Percentiles rank a stretch among this genome's conserved stretches.
These are phyloP conservation scores for Ceratosolen fusciceps DNA, from an alignment of 1,140 invertebrate species.

Conservation along the genomic window DNA sequence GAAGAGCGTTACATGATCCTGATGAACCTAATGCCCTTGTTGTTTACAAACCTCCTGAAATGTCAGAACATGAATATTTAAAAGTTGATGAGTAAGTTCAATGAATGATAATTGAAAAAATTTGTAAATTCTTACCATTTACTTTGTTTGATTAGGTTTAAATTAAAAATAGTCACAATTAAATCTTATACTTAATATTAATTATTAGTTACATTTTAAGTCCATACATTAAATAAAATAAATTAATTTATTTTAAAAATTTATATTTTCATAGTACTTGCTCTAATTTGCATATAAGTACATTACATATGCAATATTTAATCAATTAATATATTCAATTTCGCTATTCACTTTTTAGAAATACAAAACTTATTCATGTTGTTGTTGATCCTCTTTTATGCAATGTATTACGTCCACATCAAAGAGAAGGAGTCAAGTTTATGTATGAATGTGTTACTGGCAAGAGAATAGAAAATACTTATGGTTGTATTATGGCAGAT, in stretches of 20 bases:
- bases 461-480: constrained; percentile 86
- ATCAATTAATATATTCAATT: constrained; percentile 5
- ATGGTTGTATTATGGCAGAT: constrained; percentile 98
- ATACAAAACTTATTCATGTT: constrained; percentile 64
- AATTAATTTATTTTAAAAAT: too few relatives aligned
- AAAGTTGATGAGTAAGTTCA: constrained; percentile 78
- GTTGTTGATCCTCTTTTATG: constrained; percentile 91
- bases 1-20: constrained; percentile 92
- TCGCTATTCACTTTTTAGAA: constrained; percentile 55
- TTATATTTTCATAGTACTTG: too few relatives aligned
- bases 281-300: too few relatives aligned
- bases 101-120: too few relatives aligned
- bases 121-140: too few relatives aligned
- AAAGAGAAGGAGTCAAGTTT: constrained; percentile 98
- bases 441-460: constrained; percentile 99
- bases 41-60: constrained; percentile 86
- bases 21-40: constrained; percentile 94
- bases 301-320: too few relatives aligned
- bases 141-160: background rate
- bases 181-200: too few relatives aligned
- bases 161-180: background rate
- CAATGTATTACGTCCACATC: constrained; percentile 95
- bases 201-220: background rate
- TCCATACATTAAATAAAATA: background rate
- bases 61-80: constrained; percentile 87